Percentiles rank a stretch among this genome's conserved stretches.
phyloP scores from a whole-genome alignment of 2,888 invertebrate species.

The Rhingia campestris region DNA sequence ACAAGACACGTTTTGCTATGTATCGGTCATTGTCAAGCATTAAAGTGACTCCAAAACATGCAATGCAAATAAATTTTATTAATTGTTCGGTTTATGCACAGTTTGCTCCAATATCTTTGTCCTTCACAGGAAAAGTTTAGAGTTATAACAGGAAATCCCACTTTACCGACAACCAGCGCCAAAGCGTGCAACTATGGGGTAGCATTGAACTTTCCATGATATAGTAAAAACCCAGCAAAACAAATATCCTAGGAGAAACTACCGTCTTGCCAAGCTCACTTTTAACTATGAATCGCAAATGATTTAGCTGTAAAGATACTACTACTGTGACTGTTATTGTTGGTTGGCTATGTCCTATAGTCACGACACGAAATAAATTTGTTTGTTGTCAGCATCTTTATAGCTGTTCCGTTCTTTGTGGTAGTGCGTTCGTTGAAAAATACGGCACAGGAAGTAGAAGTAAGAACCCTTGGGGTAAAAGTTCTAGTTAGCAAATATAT shows the following conservation, averaged over 20 bases:
- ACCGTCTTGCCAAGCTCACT: conserved; percentile 54
- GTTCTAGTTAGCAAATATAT: conserved; percentile 18
- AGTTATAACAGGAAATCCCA: conserved; percentile 46
- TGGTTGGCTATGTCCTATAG: conserved; percentile 41
- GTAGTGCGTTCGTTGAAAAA: conserved; percentile 41
- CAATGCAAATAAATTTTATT: conserved; percentile 47
- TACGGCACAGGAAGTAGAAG: conserved; percentile 19
- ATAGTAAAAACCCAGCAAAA: conserved; percentile 28
- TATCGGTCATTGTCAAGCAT: conserved; percentile 6
- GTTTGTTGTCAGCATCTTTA: conserved; percentile 66
- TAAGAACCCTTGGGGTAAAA: conserved; percentile 18
- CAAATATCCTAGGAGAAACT: conserved; percentile 29
- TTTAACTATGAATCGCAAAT: conserved; percentile 65
- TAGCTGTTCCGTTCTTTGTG: conserved; percentile 36
- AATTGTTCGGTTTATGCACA: conserved; percentile 46
- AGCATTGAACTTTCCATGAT: conserved; percentile 57
- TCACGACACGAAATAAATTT: conserved; percentile 63
- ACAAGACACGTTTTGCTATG: conserved; percentile 16
- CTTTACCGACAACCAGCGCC: conserved; percentile 23
- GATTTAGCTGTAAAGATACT: conserved; percentile 61
- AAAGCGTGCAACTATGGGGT: conserved; percentile 36
- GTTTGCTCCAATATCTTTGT: conserved; percentile 38
- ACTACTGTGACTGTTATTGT: conserved; percentile 61
- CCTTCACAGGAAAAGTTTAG: conserved; percentile 41
- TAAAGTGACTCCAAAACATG: conserved; percentile 24